Evolutionary conservation across 2,888 invertebrate genomes (phyloP), one percentile per base, ranked within the genome.

Genomic region (Fragum fragum): DNA sequence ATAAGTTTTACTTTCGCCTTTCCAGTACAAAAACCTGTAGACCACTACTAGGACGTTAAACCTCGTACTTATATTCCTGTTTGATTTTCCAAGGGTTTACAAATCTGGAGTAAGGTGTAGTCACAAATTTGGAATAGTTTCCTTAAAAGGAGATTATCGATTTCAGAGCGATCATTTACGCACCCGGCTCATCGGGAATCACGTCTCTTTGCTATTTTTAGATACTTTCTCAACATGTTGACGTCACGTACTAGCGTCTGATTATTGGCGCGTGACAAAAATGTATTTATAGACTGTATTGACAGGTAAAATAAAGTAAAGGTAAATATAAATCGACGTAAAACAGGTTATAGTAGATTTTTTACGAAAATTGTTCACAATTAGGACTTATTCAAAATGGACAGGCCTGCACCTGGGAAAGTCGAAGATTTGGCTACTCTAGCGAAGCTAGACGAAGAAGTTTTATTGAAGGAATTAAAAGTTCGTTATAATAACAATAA

Each of bases 371-470:
- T 47, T 47, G 14, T 9, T 3, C n/a, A 14, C 14, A 47, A 47
- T n/a, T 47, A 9, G 47, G 61, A 47, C 47, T 9, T 9, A 39
- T 7, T 14, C 21, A 70, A 55, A 55, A 71, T 71, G 71, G 66
- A 92, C 18, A 61, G 87, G 71, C 86, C 88, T 28, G 82, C 86
- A 16, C 81, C 86, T 0, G 93, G 93, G n/a, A 85, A 86, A 52
- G 90, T 90, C 7, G 89, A 92, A 68, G 93, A 93, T 83, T 71
- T 93, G 59, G 91, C 93, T 1, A 90, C 90, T 2, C 85, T 93
- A 21, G 89, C 92, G 5, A 91, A 92, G 63, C 71, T 93, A 42
- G 93, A 93, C 72, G 93, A 93, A 71, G 80, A 88, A 26, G 89
- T 92, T 36, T 81, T 93, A 28, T 84, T 93, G 42, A 85, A 90